Base-by-base conservation (phyloP, 2,888 invertebrate genomes). In the Brenthis ino region DNA sequence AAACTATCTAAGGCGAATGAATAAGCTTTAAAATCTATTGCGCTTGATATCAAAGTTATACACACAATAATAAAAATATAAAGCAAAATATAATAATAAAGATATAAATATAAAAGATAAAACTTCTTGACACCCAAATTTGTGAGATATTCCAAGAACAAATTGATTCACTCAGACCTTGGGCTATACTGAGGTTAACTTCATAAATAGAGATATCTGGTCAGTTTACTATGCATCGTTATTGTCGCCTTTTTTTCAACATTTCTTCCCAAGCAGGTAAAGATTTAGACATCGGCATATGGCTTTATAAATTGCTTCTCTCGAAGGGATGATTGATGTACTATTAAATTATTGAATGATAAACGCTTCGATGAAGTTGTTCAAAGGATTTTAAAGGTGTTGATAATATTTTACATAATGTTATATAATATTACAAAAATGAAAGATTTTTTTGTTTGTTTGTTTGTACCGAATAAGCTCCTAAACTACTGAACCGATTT, bases 191-290 rank as follows among this genome's bases (percentile, higher is more conserved):
- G 66, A 66, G 66, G 55, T 61, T 67, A 76, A 84, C 80, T 83
- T 81, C 84, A 87, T 89, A 91, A 89, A 92, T 91, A 89, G 88
- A 93, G 90, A 89, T 83, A 85, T 92, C 86, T 82, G 81, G 84
- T 84, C 82, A 86, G 82, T 86, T 87, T 84, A 86, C 83, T 85
- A 84, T 81, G 81, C 84, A 85, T 85, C 80, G 79, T 85, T 85
- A 87, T 87, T 89, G 88, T 88, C 86, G 85, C 83, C 82, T 88
- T 91, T 92, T 89, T 90, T 89, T 74, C 79, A 78, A 79, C 37
- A 37, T 8, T 37, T 37, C 37, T 43, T 43, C 74, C 58, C 68
- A 47, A 79, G 77, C 91, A 91, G 91, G 91, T 91, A 91, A 83
- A 83, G 79, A 80, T 78, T 80, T 70, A 76, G 75, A 76, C 77